These are phyloP conservation scores for Smutsia gigantea DNA, from an alignment of 2,797 vertebrate genomes.

Conservation along the genomic window DNA sequence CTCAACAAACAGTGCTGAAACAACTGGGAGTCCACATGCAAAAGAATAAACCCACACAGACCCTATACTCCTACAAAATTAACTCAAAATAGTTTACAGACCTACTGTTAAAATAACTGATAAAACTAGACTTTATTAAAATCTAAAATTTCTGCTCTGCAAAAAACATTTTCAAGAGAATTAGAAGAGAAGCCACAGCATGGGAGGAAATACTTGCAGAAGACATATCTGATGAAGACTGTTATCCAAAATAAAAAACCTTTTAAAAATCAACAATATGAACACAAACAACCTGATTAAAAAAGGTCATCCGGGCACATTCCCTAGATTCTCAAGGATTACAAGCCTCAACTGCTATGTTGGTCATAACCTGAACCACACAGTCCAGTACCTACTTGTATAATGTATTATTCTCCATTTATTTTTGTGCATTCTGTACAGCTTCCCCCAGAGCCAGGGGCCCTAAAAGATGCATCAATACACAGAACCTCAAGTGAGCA, in stretches of 20 bases:
- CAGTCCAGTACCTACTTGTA: accelerated
- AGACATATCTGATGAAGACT: not conserved
- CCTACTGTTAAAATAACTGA: not conserved
- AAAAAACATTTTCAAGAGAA: not conserved
- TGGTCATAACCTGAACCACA: not conserved
- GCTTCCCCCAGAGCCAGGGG: not conserved
- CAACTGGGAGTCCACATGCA: not conserved
- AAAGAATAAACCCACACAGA: not conserved
- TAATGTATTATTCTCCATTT: not conserved
- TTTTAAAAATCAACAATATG: not conserved
- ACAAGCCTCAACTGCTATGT: not conserved
- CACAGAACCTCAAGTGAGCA: not conserved
- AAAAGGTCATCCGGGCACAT: not conserved
- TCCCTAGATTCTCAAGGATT: not conserved
- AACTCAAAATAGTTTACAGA: not conserved
- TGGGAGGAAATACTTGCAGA: not conserved
- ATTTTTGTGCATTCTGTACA: too few relatives aligned
- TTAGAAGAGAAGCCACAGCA: not conserved
- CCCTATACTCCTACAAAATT: not conserved
- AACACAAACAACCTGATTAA: not conserved
- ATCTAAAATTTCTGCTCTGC: not conserved
- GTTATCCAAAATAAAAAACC: not conserved
- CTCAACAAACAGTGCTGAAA: not conserved
- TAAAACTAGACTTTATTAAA: not conserved
- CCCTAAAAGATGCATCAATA: not conserved